These are phyloP conservation scores for Acipenser transmontanus DNA, from an alignment of 2,797 vertebrate species.

Conservation along the genomic window DNA sequence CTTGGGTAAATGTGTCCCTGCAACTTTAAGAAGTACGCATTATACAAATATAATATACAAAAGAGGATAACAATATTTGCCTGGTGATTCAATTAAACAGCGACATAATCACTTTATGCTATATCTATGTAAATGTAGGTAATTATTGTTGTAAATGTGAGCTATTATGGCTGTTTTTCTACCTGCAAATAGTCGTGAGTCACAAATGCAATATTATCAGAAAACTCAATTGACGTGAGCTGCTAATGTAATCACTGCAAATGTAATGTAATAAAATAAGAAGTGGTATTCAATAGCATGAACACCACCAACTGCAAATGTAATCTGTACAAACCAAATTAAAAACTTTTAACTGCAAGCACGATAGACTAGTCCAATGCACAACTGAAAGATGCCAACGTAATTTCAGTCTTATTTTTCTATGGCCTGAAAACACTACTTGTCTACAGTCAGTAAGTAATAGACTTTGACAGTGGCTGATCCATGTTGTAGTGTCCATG, in stretches of 20 bases:
- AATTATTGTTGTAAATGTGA: background rate
- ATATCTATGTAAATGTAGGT: background rate
- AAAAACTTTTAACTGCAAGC: background rate
- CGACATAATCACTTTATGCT: background rate
- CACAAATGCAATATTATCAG: background rate
- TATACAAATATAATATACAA: too few species aligned
- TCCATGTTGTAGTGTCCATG: too few species aligned
- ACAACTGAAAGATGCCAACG: background rate
- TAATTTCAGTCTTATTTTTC: background rate
- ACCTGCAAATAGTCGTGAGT: background rate
- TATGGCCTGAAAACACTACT: too few species aligned
- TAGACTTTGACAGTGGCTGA: too few species aligned
- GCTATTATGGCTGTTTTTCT: background rate
- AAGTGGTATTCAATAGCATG: background rate
- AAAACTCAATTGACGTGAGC: background rate
- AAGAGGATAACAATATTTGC: background rate
- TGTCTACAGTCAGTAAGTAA: too few species aligned
- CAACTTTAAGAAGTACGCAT: too few species aligned
- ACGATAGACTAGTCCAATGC: background rate
- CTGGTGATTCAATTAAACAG: background rate
- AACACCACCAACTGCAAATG: background rate
- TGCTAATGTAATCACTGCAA: slow-evolving; percentile 5
- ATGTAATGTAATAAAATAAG: background rate
- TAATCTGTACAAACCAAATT: slow-evolving; percentile 2
- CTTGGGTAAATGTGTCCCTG: background rate